A percentile compares a stretch with the other conserved stretches of the same genome.
These are phyloP conservation scores for Coccyzus lansbergi DNA, from an alignment of 2,797 vertebrate genomes.

Conservation along the genomic window DNA sequence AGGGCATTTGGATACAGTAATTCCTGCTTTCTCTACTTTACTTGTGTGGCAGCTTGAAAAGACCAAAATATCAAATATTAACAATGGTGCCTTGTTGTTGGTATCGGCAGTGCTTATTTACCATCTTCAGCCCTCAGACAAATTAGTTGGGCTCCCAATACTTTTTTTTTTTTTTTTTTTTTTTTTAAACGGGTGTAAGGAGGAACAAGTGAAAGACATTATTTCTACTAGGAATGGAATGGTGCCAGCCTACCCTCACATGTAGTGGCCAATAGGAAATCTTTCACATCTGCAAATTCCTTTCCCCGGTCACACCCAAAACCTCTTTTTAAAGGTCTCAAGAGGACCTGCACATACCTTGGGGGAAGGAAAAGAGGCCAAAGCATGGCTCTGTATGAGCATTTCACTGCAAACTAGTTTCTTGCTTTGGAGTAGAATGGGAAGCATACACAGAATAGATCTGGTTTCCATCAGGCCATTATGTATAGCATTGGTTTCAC, in stretches of 20 bases:
- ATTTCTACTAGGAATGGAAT: not conserved
- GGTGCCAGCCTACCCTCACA: not conserved
- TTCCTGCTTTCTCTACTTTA: not conserved
- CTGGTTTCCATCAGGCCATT: slow-evolving; percentile 48
- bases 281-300: not conserved
- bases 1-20: not conserved
- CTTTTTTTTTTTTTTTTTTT: not conserved
- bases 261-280: not conserved
- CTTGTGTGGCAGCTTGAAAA: not conserved
- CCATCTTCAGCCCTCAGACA: not conserved
- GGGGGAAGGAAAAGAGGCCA: slow-evolving; percentile 27
- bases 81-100: not conserved
- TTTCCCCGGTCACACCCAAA: not conserved
- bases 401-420: not conserved
- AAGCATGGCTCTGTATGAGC: not conserved
- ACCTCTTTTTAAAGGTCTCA: not conserved
- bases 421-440: slow-evolving; percentile 13
- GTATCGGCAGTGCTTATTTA: not conserved
- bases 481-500: slow-evolving; percentile 44
- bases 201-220: not conserved
- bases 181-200: not conserved
- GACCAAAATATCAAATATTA: not conserved
- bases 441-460: not conserved
- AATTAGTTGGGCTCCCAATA: not conserved
- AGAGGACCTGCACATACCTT: not conserved